Percentiles rank a stretch among this genome's conserved stretches.
phyloP scores from a whole-genome alignment of 2,797 vertebrate genomes.

The Novumbra hubbsi region DNA sequence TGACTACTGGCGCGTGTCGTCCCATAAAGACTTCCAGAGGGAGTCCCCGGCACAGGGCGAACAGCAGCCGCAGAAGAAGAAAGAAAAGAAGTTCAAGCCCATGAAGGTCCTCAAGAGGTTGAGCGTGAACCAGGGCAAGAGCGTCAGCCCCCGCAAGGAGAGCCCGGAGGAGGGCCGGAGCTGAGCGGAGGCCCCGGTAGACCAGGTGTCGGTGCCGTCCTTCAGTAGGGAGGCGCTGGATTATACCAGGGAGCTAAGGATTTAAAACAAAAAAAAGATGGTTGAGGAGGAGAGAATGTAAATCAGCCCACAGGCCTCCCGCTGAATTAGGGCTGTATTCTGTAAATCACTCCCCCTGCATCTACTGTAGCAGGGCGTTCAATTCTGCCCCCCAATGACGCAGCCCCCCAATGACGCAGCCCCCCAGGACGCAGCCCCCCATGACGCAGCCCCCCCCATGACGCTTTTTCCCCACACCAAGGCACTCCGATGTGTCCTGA shows the following conservation, averaged over 20 bases:
- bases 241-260: not conserved
- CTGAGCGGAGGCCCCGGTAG: constrained; percentile 38
- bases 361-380: constrained; percentile 15
- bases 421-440: not conserved
- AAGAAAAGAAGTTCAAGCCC: constrained; percentile 89
- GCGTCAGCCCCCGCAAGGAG: constrained; percentile 64
- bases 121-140: constrained; percentile 81
- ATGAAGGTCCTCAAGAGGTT: constrained; percentile 93
- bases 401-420: constrained; percentile 6
- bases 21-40: constrained; percentile 85
- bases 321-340: constrained; percentile 20
- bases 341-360: constrained; percentile 6
- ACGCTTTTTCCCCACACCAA: constrained; percentile 18
- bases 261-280: not conserved
- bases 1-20: not conserved
- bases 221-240: not conserved
- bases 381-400: not conserved
- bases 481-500: not conserved
- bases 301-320: not conserved
- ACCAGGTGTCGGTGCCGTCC: not conserved
- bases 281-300: constrained; percentile 3
- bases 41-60: constrained; percentile 71
- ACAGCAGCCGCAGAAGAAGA: constrained; percentile 79
- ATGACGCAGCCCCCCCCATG: constrained; percentile 6
- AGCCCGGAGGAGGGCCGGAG: constrained; percentile 54